phyloP scores from a whole-genome alignment of 1,140 invertebrate species.

The Plodia interpunctella region DNA sequence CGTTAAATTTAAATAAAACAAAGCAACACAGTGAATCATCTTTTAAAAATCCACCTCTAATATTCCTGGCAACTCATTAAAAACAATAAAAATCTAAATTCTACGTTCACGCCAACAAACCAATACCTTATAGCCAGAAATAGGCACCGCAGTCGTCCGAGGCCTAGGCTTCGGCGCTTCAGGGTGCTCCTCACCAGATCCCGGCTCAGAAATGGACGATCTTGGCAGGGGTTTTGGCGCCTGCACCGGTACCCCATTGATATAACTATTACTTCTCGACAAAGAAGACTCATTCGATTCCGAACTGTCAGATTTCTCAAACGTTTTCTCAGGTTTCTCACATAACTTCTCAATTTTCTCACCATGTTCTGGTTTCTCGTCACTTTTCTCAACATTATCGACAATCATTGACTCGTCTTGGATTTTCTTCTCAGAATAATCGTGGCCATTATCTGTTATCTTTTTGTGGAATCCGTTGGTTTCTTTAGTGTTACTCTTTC shows the following conservation, averaged over 20 bases:
- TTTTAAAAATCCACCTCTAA: neutral
- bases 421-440: constrained; percentile 31
- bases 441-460: constrained; percentile 60
- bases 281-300: constrained; percentile 50
- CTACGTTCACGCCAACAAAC: neutral
- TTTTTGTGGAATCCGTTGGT: constrained; percentile 63
- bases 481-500: constrained; percentile 52
- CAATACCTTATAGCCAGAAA: constrained; percentile 84
- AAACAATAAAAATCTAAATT: too few relatives aligned
- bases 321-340: constrained; percentile 31
- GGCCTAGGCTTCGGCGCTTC: constrained; percentile 84
- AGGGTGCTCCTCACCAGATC: constrained; percentile 64
- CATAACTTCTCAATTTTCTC: too few relatives aligned
- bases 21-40: constrained; percentile 21
- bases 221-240: constrained; percentile 87
- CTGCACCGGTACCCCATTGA: constrained; percentile 56
- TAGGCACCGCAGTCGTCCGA: constrained; percentile 78
- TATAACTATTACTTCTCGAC: constrained; percentile 59
- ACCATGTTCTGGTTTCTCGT: constrained; percentile 19
- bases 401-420: constrained; percentile 27
- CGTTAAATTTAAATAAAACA: constrained; percentile 8
- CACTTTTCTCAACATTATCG: constrained; percentile 23
- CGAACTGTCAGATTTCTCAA: constrained; percentile 38
- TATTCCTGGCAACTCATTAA: too few relatives aligned
- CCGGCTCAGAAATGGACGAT: constrained; percentile 72